These are phyloP conservation scores for Ancistrus triradiatus DNA, from an alignment of 2,113 vertebrate genomes.

Conservation along the genomic window DNA sequence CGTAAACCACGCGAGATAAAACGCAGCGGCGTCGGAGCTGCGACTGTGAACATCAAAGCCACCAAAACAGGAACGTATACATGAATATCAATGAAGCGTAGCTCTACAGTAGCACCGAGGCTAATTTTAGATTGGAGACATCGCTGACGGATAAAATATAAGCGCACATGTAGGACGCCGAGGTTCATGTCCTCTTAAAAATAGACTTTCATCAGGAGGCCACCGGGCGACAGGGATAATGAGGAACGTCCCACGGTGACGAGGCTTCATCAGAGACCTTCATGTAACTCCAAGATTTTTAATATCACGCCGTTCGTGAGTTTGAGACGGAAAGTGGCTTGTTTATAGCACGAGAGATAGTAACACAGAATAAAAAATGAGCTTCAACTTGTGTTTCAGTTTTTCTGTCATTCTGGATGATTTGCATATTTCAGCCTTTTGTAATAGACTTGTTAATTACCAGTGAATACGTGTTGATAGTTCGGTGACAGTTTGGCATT, in stretches of 20 bases:
- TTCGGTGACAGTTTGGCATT: not conserved
- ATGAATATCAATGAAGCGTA: not conserved
- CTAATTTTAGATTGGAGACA: constrained; percentile 40
- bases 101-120: too few relatives aligned
- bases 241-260: constrained; percentile 58
- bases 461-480: not conserved
- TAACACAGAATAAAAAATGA: too few relatives aligned
- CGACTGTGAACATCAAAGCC: not conserved
- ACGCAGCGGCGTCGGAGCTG: not conserved
- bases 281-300: too few relatives aligned
- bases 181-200: constrained; percentile 56
- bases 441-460: constrained; percentile 19
- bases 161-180: constrained; percentile 42
- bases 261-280: constrained; percentile 48
- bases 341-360: too few relatives aligned
- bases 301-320: too few relatives aligned
- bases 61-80: not conserved
- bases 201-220: constrained; percentile 70
- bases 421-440: not conserved
- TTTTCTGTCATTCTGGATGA: too few relatives aligned
- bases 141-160: too few relatives aligned
- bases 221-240: constrained; percentile 67
- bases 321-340: too few relatives aligned
- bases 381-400: too few relatives aligned
- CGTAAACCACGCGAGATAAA: not conserved